phyloP scores from a whole-genome alignment of 1,140 invertebrate genomes.

The Drosophila punjabiensis region DNA sequence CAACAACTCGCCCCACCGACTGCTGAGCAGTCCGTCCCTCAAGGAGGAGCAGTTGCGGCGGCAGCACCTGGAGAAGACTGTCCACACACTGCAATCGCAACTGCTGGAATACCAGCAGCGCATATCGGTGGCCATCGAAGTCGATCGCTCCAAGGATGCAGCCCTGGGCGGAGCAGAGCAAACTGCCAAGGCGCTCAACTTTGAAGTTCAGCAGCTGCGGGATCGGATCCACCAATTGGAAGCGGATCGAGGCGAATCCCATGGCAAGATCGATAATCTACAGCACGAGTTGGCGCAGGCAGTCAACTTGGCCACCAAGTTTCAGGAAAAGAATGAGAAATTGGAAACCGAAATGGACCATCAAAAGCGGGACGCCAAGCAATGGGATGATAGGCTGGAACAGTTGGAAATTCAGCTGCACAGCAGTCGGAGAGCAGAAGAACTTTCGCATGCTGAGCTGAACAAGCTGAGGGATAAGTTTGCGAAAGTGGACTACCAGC shows the following conservation, averaged over 20 bases:
- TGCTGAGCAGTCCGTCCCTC: slow-evolving; percentile 72
- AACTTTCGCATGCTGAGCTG: slow-evolving; percentile 67
- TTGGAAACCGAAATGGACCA: slow-evolving; percentile 66
- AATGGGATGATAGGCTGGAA: slow-evolving; percentile 59
- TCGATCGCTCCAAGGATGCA: slow-evolving; percentile 91
- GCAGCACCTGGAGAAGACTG: slow-evolving; percentile 91
- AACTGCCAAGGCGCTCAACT: slow-evolving; percentile 75
- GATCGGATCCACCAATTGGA: slow-evolving; percentile 62
- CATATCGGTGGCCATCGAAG: slow-evolving; percentile 90
- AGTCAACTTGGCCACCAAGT: slow-evolving; percentile 70
- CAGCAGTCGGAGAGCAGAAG: slow-evolving; percentile 66
- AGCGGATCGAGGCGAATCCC: slow-evolving; percentile 63
- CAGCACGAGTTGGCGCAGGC: slow-evolving; percentile 78
- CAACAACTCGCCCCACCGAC: slow-evolving; percentile 12
- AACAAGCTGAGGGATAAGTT: slow-evolving; percentile 76
- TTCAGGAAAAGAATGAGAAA: slow-evolving; percentile 78
- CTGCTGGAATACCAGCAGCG: slow-evolving; percentile 92
- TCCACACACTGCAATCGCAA: slow-evolving; percentile 90
- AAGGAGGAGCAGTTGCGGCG: slow-evolving; percentile 90
- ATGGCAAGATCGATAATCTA: slow-evolving; percentile 55
- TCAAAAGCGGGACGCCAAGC: slow-evolving; percentile 30
- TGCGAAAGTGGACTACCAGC: slow-evolving; percentile 74
- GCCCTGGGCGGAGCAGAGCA: slow-evolving; percentile 88
- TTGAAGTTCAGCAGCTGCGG: slow-evolving; percentile 65
- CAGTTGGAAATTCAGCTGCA: slow-evolving; percentile 73